Evolutionary conservation across 1,140 invertebrate species (phyloP), one percentile per base, ranked within the genome.

Genomic region (Apis dorsata): DNA sequence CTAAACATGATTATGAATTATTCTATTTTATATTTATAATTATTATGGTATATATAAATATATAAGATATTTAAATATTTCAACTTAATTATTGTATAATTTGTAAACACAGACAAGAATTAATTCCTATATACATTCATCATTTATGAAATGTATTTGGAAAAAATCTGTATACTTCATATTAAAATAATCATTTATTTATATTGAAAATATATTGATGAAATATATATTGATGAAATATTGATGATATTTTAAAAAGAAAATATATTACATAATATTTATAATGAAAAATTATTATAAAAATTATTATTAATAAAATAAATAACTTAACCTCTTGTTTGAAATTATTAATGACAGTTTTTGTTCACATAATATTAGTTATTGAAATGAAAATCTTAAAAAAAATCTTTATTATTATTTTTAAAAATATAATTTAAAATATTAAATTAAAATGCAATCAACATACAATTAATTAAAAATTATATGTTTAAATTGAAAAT

Each of bases 1-100:
- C 93, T 93, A 92, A 95, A 95, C 94, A 95, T 95, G 44, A 76
- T 92, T 79, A 53, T 44, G 17, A 44, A 51, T 68, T 68, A 24
- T 59, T 76, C 7, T 65, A 65, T 17, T 57, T 8, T 68, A 17
- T 49, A 9, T 21, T 73, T 59, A 19, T 34, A 15, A 15, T 34
- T 60, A 63, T 57, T 77, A 76, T 73, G 53, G 34, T 66, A 49
- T 74, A 49, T 74, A n/a, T 34, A 5, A 34, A 34, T 34, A 34
- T 34, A 34, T 34, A 34, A 34, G 1, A 34, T 34, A 84, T 60
- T 53, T 49, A 55, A 53, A 0, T 34, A 55, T 34, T 44, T 65
- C 5, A n/a, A 59, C 59, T 15, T 9, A n/a, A 34, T 57, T 79
- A 28, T 70, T 24, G 21, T 11, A 73, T 2, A 8, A 15, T 34